Evolutionary conservation across 1,140 invertebrate species (phyloP).

Genomic region (Ladona fulva): DNA sequence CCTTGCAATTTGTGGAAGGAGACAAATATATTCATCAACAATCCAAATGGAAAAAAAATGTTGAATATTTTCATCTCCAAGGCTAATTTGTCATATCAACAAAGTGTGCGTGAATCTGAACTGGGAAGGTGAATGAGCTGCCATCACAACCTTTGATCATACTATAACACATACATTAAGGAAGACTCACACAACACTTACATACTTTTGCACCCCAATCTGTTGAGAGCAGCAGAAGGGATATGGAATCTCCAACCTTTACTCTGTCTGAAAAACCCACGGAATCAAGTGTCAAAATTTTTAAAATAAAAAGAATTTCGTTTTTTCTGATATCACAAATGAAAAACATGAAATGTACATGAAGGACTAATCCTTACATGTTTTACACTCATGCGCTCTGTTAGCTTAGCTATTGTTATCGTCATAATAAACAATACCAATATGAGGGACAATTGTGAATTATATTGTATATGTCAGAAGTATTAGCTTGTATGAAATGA

Average conservation of each 20-base stretch:
- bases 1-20: background rate
- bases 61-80: background rate
- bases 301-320: background rate
- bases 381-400: background rate
- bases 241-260: background rate
- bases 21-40: background rate
- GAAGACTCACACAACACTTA: background rate
- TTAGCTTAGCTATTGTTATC: background rate
- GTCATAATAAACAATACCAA: background rate
- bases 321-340: background rate
- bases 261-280: background rate
- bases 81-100: background rate
- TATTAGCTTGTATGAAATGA: background rate
- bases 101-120: background rate
- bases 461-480: background rate
- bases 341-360: background rate
- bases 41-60: background rate
- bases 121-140: background rate
- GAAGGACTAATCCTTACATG: background rate
- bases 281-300: background rate
- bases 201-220: constrained; percentile 6
- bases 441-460: background rate
- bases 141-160: background rate
- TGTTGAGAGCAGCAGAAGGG: background rate
- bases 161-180: background rate